Percentiles rank a stretch among this genome's conserved stretches.
Conservation (phyloP, 1,140 invertebrate genomes). For the Aphelinus atriplicis region DNA sequence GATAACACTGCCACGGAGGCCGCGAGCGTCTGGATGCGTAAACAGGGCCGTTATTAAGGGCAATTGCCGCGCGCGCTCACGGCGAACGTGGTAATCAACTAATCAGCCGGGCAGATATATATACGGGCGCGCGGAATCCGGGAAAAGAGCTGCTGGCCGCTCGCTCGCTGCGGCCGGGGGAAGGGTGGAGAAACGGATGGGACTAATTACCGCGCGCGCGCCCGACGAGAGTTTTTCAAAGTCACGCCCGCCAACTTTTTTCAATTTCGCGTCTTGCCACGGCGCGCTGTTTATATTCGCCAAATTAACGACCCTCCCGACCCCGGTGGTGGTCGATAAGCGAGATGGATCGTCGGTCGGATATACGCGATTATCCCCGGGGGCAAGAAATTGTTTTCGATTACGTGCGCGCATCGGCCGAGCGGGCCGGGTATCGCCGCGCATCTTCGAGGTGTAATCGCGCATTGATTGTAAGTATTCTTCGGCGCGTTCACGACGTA, state of each 20-base stretch:
- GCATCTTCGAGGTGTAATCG: no score
- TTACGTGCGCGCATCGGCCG: no score
- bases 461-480: no score
- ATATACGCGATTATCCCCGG: no score
- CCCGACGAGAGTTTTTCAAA: constrained; percentile 43
- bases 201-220: constrained; percentile 47
- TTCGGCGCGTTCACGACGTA: no score
- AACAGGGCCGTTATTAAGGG: constrained; percentile 31
- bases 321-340: constrained; percentile 6
- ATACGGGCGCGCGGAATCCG: constrained; percentile 8
- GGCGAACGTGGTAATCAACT: constrained; percentile 32
- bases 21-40: neutral
- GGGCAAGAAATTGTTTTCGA: constrained; percentile 8
- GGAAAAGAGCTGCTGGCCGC: neutral
- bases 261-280: constrained; percentile 32
- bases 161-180: neutral
- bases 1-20: no score
- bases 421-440: no score
- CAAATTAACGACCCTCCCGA: constrained; percentile 14
- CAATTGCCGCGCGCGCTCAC: neutral
- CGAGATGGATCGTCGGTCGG: constrained; percentile 4
- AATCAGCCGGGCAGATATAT: constrained; percentile 28
- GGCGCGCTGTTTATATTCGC: constrained; percentile 30
- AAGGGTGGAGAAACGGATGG: constrained; percentile 12
- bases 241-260: constrained; percentile 33